Conservation (phyloP, 2,113 vertebrate genomes). For the Elaphurus davidianus region DNA sequence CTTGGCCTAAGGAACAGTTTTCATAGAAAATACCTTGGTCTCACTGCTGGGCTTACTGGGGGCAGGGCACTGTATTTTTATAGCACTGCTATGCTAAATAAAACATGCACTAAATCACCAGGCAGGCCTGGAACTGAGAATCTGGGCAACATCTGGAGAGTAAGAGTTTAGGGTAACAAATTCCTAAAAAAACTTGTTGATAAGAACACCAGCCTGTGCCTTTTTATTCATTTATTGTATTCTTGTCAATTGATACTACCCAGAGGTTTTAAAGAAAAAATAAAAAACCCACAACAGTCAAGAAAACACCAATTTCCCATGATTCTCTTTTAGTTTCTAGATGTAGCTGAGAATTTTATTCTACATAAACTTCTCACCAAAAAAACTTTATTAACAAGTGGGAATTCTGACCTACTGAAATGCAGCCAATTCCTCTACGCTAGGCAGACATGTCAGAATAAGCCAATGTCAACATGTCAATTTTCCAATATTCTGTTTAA, state of each 20-base stretch:
- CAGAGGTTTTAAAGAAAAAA: not conserved
- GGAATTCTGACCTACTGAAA: slow-evolving; percentile 45
- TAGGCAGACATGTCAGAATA: not conserved
- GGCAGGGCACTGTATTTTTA: slow-evolving; percentile 24
- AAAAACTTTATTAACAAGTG: slow-evolving; percentile 40
- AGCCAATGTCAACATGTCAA: not conserved
- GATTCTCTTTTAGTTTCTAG: slow-evolving; percentile 7
- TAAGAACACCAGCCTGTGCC: not conserved
- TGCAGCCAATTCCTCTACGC: not conserved
- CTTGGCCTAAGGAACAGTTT: slow-evolving; percentile 67
- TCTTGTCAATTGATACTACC: slow-evolving; percentile 17
- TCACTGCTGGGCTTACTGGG: slow-evolving; percentile 53
- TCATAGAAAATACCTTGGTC: slow-evolving; percentile 64
- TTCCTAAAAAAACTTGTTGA: slow-evolving; percentile 35
- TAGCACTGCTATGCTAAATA: not conserved
- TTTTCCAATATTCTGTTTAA: not conserved
- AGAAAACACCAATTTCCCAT: not conserved
- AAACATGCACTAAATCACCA: slow-evolving; percentile 35
- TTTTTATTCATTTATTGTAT: slow-evolving; percentile 57
- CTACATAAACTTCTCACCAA: not conserved
- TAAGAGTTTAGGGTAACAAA: not conserved
- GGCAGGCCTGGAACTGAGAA: not conserved
- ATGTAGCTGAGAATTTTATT: slow-evolving; percentile 23
- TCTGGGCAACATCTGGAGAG: slow-evolving; percentile 50
- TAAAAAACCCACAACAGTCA: not conserved